Percentiles rank a stretch among this genome's conserved stretches.
Evolutionary conservation across 2,888 invertebrate species (phyloP).

Genomic region (Leuctra nigra): DNA sequence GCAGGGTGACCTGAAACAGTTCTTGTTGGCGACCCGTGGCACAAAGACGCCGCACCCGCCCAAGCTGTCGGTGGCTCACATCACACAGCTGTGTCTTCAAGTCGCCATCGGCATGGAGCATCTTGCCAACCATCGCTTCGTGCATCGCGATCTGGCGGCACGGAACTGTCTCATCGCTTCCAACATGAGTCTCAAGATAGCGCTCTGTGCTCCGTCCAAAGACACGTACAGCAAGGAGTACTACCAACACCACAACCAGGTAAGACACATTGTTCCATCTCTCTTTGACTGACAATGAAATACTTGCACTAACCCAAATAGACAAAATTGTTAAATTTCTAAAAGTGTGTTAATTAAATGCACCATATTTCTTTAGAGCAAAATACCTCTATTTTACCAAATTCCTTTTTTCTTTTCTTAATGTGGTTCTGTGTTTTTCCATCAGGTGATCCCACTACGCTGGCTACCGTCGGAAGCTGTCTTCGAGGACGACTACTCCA

Average conservation of each 20-base stretch:
- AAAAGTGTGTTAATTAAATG: no score
- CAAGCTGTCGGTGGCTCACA: constrained; percentile 60
- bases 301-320: no score
- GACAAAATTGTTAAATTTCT: no score
- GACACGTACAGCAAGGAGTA: constrained; percentile 90
- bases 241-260: constrained; percentile 74
- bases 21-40: constrained; percentile 57
- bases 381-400: no score
- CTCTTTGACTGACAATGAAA: no score
- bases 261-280: constrained; percentile 33
- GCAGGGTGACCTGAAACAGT: constrained; percentile 89
- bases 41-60: constrained; percentile 45
- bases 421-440: neutral
- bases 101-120: constrained; percentile 78
- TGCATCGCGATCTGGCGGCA: constrained; percentile 89
- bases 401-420: no score
- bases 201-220: constrained; percentile 68
- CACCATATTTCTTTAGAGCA: no score
- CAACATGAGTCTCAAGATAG: constrained; percentile 74
- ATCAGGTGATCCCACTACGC: constrained; percentile 72
- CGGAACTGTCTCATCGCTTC: constrained; percentile 86
- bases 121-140: constrained; percentile 63
- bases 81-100: constrained; percentile 62
- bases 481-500: constrained; percentile 83
- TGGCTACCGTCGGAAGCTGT: constrained; percentile 90